These are phyloP conservation scores for Strigops habroptila DNA, from an alignment of 2,113 vertebrate species.

Conservation along the genomic window DNA sequence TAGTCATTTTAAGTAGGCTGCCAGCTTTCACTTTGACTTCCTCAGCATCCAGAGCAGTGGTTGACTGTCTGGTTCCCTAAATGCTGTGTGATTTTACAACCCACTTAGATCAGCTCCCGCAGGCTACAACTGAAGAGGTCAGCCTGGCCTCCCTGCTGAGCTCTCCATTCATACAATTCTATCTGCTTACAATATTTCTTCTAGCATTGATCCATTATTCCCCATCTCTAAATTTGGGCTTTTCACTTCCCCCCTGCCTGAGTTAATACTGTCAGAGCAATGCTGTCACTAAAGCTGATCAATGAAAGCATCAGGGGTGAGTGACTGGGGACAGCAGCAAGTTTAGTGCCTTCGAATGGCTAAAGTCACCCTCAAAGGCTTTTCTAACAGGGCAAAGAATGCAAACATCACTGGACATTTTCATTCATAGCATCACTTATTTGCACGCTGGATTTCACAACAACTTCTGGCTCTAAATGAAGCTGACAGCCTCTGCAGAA, in stretches of 20 bases:
- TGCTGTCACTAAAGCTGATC: background rate
- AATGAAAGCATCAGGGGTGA: background rate
- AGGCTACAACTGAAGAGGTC: background rate
- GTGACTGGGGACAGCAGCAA: background rate
- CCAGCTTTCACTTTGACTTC: background rate
- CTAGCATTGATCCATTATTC: background rate
- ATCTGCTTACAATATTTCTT: background rate
- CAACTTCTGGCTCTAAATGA: background rate
- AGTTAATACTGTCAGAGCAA: background rate
- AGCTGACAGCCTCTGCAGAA: background rate
- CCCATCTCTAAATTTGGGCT: background rate
- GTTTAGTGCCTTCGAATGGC: background rate
- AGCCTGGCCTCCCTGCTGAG: background rate
- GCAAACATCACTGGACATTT: background rate
- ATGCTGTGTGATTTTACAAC: background rate
- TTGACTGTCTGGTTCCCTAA: background rate
- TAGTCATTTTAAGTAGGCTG: background rate
- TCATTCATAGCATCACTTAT: background rate
- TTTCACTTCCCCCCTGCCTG: accelerated
- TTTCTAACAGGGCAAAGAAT: background rate
- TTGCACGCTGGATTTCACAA: background rate
- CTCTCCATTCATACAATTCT: background rate
- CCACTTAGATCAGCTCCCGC: background rate
- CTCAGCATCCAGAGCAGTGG: background rate
- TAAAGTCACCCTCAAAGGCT: background rate